Evolutionary conservation across 2,797 vertebrate species (phyloP), one percentile per base, ranked within the genome.

Genomic region (Myotis findleyi): DNA sequence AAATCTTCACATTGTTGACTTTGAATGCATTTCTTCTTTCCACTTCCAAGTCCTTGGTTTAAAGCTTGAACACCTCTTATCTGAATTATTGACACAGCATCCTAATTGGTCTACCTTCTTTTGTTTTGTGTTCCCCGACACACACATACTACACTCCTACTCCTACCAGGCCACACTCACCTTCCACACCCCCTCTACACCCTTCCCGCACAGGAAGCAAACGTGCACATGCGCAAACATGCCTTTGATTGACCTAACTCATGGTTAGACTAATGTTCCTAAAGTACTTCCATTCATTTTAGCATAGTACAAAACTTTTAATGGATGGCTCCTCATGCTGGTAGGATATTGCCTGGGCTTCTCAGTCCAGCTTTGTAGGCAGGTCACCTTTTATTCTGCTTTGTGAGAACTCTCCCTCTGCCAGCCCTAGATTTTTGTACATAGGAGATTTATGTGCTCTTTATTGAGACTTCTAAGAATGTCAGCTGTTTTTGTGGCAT

Each of bases 241-340:
- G 44, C 16, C 36, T 80, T 66, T 49, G 75, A 38, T 73, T 33
- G 68, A 72, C 27, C 23, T 44, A 49, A 20, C 55, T 59, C 18
- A 20, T 87, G 21, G 77, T 87, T 9, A 44, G 47, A 73, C 57
- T 44, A 51, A 47, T 90, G 27, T n/a, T 96, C 41, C 44, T 62
- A 41, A 85, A 84, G 38, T 77, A 72, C 38, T 76, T 93, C 14
- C 44, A 25, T 91, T 88, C 33, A 89, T 76, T 85, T 76, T 33
- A 76, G 0, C n/a, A 30, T 85, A 33, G 27, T n/a, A n/a, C 27
- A 8, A 0, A 64, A 14, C 68, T 85, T 53, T 69, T 20, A 2
- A 17, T 18, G 27, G n/a, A 16, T 57, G 20, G 16, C 13, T 66
- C 59, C 47, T 85, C 3, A 2, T 66, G 21, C 23, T 83, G 36